Base-by-base conservation (phyloP, 2,888 invertebrate species). In the Boloria selene region DNA sequence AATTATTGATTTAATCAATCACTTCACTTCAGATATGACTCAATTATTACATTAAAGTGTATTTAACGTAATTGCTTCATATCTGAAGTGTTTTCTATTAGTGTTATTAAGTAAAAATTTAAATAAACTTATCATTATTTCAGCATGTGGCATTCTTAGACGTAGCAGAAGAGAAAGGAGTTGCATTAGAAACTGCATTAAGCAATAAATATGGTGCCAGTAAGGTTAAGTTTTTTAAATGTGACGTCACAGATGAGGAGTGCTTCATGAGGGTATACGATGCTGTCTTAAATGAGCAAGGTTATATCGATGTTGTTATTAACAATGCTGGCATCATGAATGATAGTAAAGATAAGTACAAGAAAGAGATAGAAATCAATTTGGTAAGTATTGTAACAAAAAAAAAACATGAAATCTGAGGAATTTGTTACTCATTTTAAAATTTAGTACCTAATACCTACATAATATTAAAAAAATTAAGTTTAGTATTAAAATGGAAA, bases 251-350 rank as follows among this genome's bases (percentile, higher is more conserved):
- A 3, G 73, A 81, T 58, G 81, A 83, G 3, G 76, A 77, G 0
- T 70, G 78, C 56, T 69, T 86, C 1, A 56, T 75, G 10, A 75
- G 69, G 3, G 78, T 74, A 16, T 81, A 79, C 54, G 74, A 82
- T 6, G 69, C 69, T 2, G 77, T 80, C 0, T 58, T 76, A 3
- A 69, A 75, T 7, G 75, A 80, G 13, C 72, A 80, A 22, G 80
- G 79, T 0, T 75, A 76, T 22, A 72, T 85, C 3, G 85, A 85
- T 52, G 73, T 79, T 1, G 79, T 86, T 4, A 70, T 85, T 5
- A 85, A 86, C 58, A 82, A 82, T 44, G 85, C 86, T 59, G 85
- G 80, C 2, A 77, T 86, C 7, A 79, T 83, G 79, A 83, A 83
- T 51, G 85, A 85, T 26, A 71, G 73, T 4, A 64, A 72, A 14